phyloP scores from a whole-genome alignment of 2,797 vertebrate species.

The Tokudaia tokunoshimensis region DNA sequence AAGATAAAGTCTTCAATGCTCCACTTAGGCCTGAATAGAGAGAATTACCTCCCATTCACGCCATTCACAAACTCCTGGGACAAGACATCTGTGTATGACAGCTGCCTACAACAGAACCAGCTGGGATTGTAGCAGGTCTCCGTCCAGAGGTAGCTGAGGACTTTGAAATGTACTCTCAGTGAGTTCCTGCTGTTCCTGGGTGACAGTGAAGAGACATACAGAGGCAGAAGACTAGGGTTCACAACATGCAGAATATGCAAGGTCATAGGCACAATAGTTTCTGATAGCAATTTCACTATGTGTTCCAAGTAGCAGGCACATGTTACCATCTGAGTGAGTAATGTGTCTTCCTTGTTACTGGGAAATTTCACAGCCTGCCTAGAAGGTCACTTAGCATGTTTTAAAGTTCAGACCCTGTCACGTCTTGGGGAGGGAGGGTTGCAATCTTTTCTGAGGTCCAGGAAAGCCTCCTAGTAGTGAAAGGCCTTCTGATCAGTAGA shows the following conservation, averaged over 20 bases:
- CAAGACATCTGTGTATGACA: background rate
- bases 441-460: background rate
- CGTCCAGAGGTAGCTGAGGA: background rate
- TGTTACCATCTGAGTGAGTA: background rate
- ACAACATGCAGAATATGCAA: background rate
- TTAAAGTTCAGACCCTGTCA: background rate
- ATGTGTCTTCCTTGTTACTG: slow-evolving; percentile 7
- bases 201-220: background rate
- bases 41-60: background rate
- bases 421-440: background rate
- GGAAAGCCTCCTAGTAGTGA: background rate
- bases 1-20: background rate
- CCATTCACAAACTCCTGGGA: background rate
- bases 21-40: background rate
- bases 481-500: background rate
- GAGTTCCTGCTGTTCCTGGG: background rate
- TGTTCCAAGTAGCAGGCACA: background rate
- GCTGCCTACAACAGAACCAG: background rate
- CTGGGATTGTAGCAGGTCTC: background rate
- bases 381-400: background rate
- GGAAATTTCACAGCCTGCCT: slow-evolving; percentile 11
- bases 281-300: background rate
- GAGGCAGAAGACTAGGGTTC: background rate
- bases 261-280: background rate
- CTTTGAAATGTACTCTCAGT: background rate